These are phyloP conservation scores for Diaprepes abbreviatus DNA, from an alignment of 2,888 invertebrate species.

Conservation along the genomic window DNA sequence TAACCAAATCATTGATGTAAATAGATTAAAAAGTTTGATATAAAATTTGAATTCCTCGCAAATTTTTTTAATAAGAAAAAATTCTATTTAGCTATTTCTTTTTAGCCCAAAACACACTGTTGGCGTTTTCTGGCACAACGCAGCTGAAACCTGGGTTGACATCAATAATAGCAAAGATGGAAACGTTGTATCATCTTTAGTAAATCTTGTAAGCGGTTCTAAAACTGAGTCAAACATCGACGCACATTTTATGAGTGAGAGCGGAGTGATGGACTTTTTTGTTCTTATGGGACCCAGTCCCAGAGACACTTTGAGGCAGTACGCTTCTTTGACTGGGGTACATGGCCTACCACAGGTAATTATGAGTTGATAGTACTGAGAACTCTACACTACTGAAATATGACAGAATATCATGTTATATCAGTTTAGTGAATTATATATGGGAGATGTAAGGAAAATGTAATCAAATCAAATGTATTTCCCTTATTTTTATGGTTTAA, in stretches of 20 bases:
- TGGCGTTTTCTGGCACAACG: conserved; percentile 97
- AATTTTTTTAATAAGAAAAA: too few relatives aligned
- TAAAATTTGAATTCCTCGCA: too few relatives aligned
- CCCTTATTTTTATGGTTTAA: too few relatives aligned
- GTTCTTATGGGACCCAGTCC: conserved; percentile 92
- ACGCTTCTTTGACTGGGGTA: conserved; percentile 88
- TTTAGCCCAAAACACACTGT: conserved; percentile 78
- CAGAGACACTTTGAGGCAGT: conserved; percentile 88
- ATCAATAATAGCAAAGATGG: conserved; percentile 80
- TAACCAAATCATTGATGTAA: too few relatives aligned
- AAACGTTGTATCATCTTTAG: conserved; percentile 86
- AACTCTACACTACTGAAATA: too few relatives aligned
- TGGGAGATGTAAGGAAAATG: too few relatives aligned
- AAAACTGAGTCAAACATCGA: conserved; percentile 68
- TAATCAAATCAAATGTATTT: too few relatives aligned
- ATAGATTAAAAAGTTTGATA: too few relatives aligned
- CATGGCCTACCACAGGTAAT: conserved; percentile 91
- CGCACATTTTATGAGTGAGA: conserved; percentile 97
- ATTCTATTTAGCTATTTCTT: too few relatives aligned
- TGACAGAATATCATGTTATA: too few relatives aligned
- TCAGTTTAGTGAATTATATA: too few relatives aligned
- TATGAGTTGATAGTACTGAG: too few relatives aligned
- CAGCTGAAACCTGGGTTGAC: conserved; percentile 99
- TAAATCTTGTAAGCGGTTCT: conserved; percentile 85
- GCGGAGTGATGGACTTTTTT: conserved; percentile 94